Conservation (phyloP, 1,140 invertebrate species). For the Cyclargus thomasi region DNA sequence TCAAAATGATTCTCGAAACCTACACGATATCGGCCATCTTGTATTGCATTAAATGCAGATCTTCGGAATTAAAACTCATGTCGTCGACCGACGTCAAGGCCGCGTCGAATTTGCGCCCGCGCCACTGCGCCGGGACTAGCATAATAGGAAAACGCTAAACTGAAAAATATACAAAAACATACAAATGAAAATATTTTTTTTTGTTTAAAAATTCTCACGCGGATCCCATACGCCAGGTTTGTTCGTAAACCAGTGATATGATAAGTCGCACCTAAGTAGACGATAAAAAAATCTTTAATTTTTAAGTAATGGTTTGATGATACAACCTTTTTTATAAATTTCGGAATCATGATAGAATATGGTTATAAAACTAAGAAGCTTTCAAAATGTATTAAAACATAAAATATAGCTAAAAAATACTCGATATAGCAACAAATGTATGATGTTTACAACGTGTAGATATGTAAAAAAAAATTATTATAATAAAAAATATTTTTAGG, state of each 20-base stretch:
- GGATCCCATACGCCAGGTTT: no score
- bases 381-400: not conserved
- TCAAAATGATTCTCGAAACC: conserved; percentile 8
- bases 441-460: not conserved
- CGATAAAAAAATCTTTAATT: no score
- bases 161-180: not conserved
- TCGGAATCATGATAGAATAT: not conserved
- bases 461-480: not conserved
- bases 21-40: conserved; percentile 22
- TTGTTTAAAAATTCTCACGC: no score
- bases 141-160: not conserved
- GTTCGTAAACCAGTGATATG: no score
- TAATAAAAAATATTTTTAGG: no score
- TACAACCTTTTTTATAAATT: not conserved
- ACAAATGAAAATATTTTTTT: no score
- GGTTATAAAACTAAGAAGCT: not conserved
- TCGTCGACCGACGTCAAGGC: conserved; percentile 59
- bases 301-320: no score
- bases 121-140: not conserved
- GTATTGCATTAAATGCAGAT: conserved; percentile 18
- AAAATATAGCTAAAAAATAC: not conserved
- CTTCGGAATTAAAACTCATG: conserved; percentile 39
- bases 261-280: no score
- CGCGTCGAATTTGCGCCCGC: conserved; percentile 37
- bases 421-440: not conserved